phyloP scores from a whole-genome alignment of 2,797 vertebrate genomes.

The Thunnus albacares region DNA sequence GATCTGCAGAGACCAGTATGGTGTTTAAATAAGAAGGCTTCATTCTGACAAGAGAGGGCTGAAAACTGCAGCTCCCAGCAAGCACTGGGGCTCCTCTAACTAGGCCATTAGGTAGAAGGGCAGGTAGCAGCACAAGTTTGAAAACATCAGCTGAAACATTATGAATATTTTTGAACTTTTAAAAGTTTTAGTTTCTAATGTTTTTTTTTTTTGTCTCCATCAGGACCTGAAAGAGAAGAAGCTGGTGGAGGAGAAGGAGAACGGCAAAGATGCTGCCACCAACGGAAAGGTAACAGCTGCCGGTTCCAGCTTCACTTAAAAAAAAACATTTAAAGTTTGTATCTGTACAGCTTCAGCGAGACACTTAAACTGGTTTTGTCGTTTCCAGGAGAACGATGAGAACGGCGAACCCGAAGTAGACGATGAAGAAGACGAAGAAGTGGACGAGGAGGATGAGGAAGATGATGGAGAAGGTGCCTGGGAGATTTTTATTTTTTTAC shows the following conservation, averaged over 20 bases:
- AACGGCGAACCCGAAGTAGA: conserved; percentile 96
- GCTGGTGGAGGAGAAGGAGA: conserved; percentile 94
- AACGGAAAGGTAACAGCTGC: conserved; percentile 89
- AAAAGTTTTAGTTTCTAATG: neutral
- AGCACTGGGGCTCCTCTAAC: conserved; percentile 28
- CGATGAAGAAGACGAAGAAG: conserved; percentile 94
- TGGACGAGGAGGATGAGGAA: conserved; percentile 95
- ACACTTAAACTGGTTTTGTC: neutral
- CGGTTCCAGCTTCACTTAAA: neutral
- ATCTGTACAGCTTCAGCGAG: neutral
- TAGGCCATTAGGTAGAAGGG: conserved; percentile 54
- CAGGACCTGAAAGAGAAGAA: conserved; percentile 97
- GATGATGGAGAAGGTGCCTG: conserved; percentile 92
- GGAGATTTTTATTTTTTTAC: fast-evolving
- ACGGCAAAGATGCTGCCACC: conserved; percentile 92
- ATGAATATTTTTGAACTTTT: neutral
- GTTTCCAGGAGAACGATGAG: conserved; percentile 92
- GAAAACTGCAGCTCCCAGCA: conserved; percentile 42
- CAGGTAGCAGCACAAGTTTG: conserved; percentile 10
- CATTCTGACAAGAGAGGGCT: conserved; percentile 19
- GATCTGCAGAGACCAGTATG: conserved; percentile 71
- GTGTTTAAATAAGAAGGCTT: conserved; percentile 63
- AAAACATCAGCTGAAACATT: neutral
- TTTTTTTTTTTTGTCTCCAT: neutral
- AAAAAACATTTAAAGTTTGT: neutral